A percentile compares a stretch with the other conserved stretches of the same genome.
These are phyloP conservation scores for Cnemophilus loriae DNA, from an alignment of 2,113 vertebrate species.

Conservation along the genomic window DNA sequence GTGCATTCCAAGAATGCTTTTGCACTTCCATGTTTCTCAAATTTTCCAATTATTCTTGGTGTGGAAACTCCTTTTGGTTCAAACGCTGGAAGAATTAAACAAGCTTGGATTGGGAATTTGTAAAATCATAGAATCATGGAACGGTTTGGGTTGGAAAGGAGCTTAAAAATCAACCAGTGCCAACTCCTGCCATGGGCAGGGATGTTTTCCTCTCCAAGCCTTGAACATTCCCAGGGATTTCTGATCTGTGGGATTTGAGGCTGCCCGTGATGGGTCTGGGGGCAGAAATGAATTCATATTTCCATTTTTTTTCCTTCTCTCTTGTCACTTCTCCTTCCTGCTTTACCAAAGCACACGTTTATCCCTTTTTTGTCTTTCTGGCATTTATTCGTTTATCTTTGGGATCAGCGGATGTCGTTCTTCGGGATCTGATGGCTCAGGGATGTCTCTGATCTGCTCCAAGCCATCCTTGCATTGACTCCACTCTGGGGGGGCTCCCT, in stretches of 20 bases:
- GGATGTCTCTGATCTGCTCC: neutral
- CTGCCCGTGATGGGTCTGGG: neutral
- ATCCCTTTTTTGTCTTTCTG: neutral
- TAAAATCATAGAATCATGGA: neutral
- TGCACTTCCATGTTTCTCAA: neutral
- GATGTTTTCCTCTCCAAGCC: neutral
- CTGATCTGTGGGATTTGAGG: neutral
- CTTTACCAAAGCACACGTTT: neutral
- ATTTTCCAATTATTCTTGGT: neutral
- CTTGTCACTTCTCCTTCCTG: neutral
- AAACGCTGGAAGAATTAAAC: accelerated
- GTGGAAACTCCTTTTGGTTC: neutral
- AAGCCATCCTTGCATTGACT: neutral
- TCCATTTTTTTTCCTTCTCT: accelerated
- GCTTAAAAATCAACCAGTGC: neutral
- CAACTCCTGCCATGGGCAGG: neutral
- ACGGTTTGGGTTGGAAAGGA: neutral
- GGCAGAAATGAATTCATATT: neutral
- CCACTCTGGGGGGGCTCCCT: neutral
- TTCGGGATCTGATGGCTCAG: neutral
- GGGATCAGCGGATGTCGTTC: neutral
- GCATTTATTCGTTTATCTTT: neutral
- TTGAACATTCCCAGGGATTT: neutral
- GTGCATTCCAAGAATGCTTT: neutral
- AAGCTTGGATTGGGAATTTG: too few relatives aligned